Conservation (phyloP, 2,888 invertebrate species). For the Spialia ferax region DNA sequence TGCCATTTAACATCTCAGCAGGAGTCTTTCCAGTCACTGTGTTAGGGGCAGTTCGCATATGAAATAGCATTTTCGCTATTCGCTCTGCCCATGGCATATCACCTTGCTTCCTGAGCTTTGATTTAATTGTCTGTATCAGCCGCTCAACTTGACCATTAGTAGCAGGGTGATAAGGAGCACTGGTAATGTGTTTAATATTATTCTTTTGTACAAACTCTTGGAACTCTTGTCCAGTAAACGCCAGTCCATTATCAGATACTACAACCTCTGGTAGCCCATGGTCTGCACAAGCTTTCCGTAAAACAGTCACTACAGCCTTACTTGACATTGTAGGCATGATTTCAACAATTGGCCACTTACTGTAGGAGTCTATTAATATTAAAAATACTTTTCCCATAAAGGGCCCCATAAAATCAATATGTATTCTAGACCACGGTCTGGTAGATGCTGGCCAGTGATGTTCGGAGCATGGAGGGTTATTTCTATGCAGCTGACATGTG, state of each 20-base stretch:
- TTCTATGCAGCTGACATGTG: constrained; percentile 16
- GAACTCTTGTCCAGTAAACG: constrained; percentile 43
- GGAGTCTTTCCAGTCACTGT: constrained; percentile 42
- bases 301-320: constrained; percentile 32
- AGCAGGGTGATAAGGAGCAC: constrained; percentile 44
- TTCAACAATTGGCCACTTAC: constrained; percentile 41
- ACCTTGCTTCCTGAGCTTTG: constrained; percentile 37
- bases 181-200: constrained; percentile 40
- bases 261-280: constrained; percentile 41
- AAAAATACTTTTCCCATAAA: constrained; percentile 41
- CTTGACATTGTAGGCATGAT: constrained; percentile 36
- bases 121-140: constrained; percentile 45
- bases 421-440: constrained; percentile 42
- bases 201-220: constrained; percentile 40
- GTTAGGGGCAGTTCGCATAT: constrained; percentile 38
- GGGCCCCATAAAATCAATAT: constrained; percentile 43
- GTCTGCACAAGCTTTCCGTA: constrained; percentile 34
- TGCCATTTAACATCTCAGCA: constrained; percentile 42
- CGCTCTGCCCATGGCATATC: constrained; percentile 39
- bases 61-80: constrained; percentile 41
- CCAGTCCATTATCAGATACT: constrained; percentile 34
- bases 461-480: constrained; percentile 36
- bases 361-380: constrained; percentile 40
- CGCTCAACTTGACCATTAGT: constrained; percentile 45
- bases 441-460: constrained; percentile 40